A percentile compares a stretch with the other conserved stretches of the same genome.
Conservation (phyloP, 1,140 invertebrate genomes). For the Latrodectus geometricus region DNA sequence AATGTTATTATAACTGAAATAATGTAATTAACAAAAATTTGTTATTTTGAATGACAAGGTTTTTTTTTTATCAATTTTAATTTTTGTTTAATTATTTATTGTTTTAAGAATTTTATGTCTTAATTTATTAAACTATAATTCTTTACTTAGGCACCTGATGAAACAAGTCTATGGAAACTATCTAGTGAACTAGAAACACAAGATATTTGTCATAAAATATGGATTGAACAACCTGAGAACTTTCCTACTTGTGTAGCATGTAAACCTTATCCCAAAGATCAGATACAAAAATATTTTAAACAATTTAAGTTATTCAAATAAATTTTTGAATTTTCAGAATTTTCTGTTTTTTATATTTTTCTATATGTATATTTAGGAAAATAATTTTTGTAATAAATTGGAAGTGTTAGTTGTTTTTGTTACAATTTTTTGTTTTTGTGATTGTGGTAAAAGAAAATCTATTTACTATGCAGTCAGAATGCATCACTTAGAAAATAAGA, state of each 20-base stretch:
- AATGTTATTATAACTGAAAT: no score
- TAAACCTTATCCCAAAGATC: slow-evolving; percentile 90
- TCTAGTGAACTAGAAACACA: slow-evolving; percentile 78
- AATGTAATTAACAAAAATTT: no score
- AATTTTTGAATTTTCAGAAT: slow-evolving; percentile 44
- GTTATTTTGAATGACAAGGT: no score
- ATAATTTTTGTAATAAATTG: no score
- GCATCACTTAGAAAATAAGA: no score
- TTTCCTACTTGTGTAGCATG: slow-evolving; percentile 92
- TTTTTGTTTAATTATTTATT: slow-evolving; percentile 12
- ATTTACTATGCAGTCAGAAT: no score
- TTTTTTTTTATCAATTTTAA: no score
- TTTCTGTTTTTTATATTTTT: neutral
- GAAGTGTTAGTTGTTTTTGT: no score
- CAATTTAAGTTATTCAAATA: slow-evolving; percentile 87
- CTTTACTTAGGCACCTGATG: slow-evolving; percentile 78
- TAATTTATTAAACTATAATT: neutral
- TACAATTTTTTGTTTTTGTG: no score
- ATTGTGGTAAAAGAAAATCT: no score
- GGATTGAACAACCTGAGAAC: slow-evolving; percentile 98
- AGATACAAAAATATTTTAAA: slow-evolving; percentile 86
- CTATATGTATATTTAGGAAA: no score
- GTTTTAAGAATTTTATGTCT: neutral
- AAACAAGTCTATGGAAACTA: slow-evolving; percentile 78
- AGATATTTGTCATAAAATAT: slow-evolving; percentile 88